Base-by-base conservation (phyloP, 2,113 vertebrate species). In the Clupea harengus region DNA sequence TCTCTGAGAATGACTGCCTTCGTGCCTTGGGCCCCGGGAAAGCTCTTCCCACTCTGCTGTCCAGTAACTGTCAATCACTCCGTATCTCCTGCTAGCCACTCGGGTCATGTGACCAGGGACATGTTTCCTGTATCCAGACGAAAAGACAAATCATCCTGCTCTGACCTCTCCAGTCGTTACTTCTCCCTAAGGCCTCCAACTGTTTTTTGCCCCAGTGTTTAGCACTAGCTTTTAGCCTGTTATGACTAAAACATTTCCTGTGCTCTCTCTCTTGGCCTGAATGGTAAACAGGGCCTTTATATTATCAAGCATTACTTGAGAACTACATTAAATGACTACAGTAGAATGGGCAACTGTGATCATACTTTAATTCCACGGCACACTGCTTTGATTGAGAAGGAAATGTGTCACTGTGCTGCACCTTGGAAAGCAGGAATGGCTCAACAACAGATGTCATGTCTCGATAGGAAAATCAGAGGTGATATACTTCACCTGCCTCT, bases 41-140 rank as follows among this genome's bases (percentile, higher is more conserved):
- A 15, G 72, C 28, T 78, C 72, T 78, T 78, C 72, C 72, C 28
- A 39, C 72, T 72, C 64, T 78, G 44, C 50, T 60, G 25, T 84
- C 75, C 84, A 52, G 57, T 84, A 82, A 60, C 60, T 89, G 89
- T 88, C 89, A 88, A 72, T 89, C 85, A 88, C 64, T 64, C 84
- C 4, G 85, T 88, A 88, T 88, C 89, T 82, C 57, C 82, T 45
- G 46, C 44, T 50, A 11, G 17, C 39, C 85, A 88, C 81, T 78
- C 81, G 60, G 64, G 83, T 72, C 49, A 85, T 47, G 81, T 45
- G 81, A 85, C 64, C 72, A 8, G 45, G 54, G 44, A 81, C 32
- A 86, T 13, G 15, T 83, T 88, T 89, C 89, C 87, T 87, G 81
- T 54, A 39, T 86, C 60, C 85, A 86, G 81, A 47, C 60, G 28